phyloP scores from a whole-genome alignment of 2,113 vertebrate species.

The Pygoscelis adeliae region DNA sequence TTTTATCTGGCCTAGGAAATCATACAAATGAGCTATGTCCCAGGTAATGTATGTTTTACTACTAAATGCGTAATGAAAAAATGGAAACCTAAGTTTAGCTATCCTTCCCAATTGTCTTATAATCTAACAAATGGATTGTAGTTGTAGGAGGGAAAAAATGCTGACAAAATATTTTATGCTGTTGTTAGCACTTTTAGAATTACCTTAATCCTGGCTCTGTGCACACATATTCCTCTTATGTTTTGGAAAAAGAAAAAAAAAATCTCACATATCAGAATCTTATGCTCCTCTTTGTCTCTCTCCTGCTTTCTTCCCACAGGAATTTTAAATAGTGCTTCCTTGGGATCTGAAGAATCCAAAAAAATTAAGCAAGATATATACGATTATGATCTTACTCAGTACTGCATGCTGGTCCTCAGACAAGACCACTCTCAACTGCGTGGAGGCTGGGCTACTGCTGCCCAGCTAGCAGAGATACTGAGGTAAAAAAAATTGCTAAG shows the following conservation, averaged over 20 bases:
- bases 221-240: neutral
- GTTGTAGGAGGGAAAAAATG: neutral
- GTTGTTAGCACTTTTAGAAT: neutral
- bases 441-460: conserved; percentile 79
- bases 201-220: neutral
- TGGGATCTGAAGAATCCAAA: conserved; percentile 69
- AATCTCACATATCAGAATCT: neutral
- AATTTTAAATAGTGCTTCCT: conserved; percentile 67
- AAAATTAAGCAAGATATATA: conserved; percentile 80
- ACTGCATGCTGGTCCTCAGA: conserved; percentile 77
- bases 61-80: neutral
- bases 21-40: neutral
- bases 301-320: conserved; percentile 64
- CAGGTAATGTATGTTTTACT: neutral
- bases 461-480: conserved; percentile 76
- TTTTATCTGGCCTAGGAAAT: conserved; percentile 30
- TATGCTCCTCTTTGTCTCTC: neutral
- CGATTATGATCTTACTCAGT: conserved; percentile 74
- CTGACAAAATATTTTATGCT: conserved; percentile 4
- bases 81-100: neutral
- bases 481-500: conserved; percentile 69
- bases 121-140: neutral
- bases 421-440: conserved; percentile 71
- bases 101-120: neutral
- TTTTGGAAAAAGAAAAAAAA: neutral